phyloP scores from a whole-genome alignment of 2,888 invertebrate genomes.

The Cyclophora albipunctata region DNA sequence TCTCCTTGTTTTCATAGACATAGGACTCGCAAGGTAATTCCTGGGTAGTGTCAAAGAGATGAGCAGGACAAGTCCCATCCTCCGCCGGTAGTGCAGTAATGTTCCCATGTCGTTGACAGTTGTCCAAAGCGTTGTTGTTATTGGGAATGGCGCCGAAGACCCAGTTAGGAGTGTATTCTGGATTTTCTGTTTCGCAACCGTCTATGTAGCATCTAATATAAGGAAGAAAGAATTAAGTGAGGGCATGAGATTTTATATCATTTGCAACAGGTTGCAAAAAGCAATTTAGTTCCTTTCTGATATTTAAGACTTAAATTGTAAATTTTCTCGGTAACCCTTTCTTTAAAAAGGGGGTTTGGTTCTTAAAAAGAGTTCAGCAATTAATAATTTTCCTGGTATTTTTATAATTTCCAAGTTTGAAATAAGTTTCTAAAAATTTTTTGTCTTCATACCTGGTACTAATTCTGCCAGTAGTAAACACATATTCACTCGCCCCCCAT shows the following conservation, averaged over 20 bases:
- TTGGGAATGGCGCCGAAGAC: slow-evolving; percentile 57
- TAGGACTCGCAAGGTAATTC: slow-evolving; percentile 36
- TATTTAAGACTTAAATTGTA: too few species aligned
- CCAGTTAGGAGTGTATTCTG: slow-evolving; percentile 54
- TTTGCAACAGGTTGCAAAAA: too few species aligned
- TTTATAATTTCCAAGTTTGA: too few species aligned
- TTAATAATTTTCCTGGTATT: too few species aligned
- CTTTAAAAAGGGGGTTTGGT: too few species aligned
- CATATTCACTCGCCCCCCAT: slow-evolving; percentile 46
- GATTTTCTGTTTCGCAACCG: slow-evolving; percentile 33
- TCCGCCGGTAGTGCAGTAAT: slow-evolving; percentile 3
- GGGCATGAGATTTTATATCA: too few species aligned
- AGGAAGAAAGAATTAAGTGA: too few species aligned
- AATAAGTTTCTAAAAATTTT: too few species aligned
- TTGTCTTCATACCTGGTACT: slow-evolving; percentile 36
- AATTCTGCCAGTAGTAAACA: slow-evolving; percentile 58
- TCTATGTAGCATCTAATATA: slow-evolving; percentile 37
- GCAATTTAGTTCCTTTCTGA: too few species aligned
- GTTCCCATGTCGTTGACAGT: slow-evolving; percentile 58
- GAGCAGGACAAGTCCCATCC: slow-evolving; percentile 36
- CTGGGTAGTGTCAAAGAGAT: slow-evolving; percentile 34
- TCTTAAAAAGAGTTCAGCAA: too few species aligned
- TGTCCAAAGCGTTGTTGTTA: slow-evolving; percentile 38
- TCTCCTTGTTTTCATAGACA: slow-evolving; percentile 47
- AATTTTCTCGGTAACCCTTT: too few species aligned